phyloP scores from a whole-genome alignment of 1,140 invertebrate genomes.

The Tetranychus cinnabarinus region DNA sequence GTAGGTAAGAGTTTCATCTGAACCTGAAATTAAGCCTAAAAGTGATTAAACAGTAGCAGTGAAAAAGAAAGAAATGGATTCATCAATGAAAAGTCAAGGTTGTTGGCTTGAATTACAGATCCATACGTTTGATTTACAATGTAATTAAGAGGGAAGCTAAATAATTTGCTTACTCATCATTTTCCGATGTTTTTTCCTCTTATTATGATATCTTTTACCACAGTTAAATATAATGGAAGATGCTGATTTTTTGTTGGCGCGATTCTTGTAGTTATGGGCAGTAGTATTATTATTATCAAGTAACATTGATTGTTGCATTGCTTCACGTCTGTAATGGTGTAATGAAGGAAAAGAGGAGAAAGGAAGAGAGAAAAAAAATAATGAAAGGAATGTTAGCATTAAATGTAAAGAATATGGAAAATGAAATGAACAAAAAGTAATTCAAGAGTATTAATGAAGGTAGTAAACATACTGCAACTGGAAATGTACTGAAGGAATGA shows the following conservation, averaged over 20 bases:
- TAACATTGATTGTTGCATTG: slow-evolving; percentile 60
- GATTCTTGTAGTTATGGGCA: slow-evolving; percentile 5
- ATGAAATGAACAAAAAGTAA: too few species aligned
- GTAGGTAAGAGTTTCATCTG: slow-evolving; percentile 20
- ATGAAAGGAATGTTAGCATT: too few species aligned
- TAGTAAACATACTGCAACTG: slow-evolving; percentile 49
- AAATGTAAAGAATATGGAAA: too few species aligned
- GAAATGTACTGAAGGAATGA: slow-evolving; percentile 83
- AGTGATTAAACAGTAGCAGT: not conserved
- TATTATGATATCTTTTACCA: slow-evolving; percentile 5
- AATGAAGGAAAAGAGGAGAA: slow-evolving; percentile 18
- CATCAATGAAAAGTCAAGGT: not conserved
- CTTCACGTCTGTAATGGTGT: slow-evolving; percentile 45
- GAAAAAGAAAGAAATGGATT: not conserved
- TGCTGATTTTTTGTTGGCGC: slow-evolving; percentile 5
- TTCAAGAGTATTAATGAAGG: not conserved
- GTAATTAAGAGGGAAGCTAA: too few species aligned
- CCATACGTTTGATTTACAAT: too few species aligned
- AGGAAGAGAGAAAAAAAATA: too few species aligned
- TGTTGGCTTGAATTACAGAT: too few species aligned
- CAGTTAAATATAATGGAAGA: slow-evolving; percentile 8
- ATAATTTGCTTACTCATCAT: not conserved
- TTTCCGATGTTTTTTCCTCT: slow-evolving; percentile 5
- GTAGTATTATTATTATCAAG: slow-evolving; percentile 40
- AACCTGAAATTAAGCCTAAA: slow-evolving; percentile 19